Conservation (phyloP, 1,140 invertebrate species). For the Neodiprion pinetum region DNA sequence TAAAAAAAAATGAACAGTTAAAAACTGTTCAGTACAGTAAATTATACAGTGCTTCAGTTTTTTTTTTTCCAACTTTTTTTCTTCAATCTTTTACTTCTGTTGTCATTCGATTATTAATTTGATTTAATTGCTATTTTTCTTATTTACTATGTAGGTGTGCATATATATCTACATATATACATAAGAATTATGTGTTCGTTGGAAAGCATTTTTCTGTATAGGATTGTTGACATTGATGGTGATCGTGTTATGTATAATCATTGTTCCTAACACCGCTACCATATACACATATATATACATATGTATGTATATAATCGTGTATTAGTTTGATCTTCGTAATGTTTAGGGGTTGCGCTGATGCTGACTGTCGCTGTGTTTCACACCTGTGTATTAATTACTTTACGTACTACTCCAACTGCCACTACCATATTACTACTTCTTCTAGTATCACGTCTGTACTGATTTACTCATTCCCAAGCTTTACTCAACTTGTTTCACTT, state of each 20-base stretch:
- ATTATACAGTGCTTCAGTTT: no score
- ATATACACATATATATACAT: neutral
- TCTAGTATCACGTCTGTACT: no score
- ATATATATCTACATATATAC: neutral
- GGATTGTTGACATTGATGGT: neutral
- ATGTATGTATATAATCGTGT: neutral
- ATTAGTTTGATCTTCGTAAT: neutral
- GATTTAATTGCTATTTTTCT: neutral
- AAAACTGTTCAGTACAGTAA: no score
- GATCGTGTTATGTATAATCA: neutral
- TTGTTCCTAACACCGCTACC: neutral
- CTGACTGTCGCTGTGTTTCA: neutral
- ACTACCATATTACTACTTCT: no score
- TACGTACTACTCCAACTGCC: no score
- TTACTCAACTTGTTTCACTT: no score
- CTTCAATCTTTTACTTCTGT: no score
- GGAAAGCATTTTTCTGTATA: slow-evolving; percentile 3
- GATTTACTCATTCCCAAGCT: no score
- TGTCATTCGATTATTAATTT: neutral
- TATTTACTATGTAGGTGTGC: neutral
- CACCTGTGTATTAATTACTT: neutral
- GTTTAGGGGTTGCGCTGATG: neutral
- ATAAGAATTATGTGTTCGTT: neutral
- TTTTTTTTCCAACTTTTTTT: no score
- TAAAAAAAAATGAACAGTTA: neutral